Base-by-base conservation (phyloP, 2,113 vertebrate species). In the Hippocampus mohnikei region DNA sequence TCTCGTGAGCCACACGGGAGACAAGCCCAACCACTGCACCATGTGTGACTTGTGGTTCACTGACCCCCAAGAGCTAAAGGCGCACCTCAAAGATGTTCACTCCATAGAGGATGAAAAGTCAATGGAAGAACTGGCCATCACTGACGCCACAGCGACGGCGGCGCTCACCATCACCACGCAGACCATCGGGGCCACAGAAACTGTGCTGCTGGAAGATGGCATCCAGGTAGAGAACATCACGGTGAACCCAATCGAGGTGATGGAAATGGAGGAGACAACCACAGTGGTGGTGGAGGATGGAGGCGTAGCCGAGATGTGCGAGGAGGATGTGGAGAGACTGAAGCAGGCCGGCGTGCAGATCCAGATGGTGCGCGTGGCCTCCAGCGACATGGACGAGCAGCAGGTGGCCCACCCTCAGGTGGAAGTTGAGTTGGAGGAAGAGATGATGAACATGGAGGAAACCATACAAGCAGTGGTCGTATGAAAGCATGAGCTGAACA, bases 41-140 rank as follows among this genome's bases (percentile, higher is more conserved):
- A 60, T 98, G 23, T 99, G 97, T 78, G 97, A 98, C 83, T 84
- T 96, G 90, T 98, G 97, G 97, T 98, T 99, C 91, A 99, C 97
- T 77, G 93, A 95, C 85, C 90, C 95, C 62, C 93, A 90, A 61
- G 97, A 99, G 77, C 90, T 99, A 23, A 92, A 94, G 63, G 77
- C 84, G 52, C 97, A 98, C 82, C 92, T 98, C 53, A 93, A 91
- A 74, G 93, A 95, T 0, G 77, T 88, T 8, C 97, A 98, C 68
- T 92, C 90, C 76, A 90, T 95, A 61, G 90, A 93, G 67, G 94
- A 95, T 62, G 85, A 80, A 27, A 79, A 94, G 59, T 25, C 92
- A 2, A 46, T 86, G 0, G 85, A 90, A 1, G 94, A 98, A 76
- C 87, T 95, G 62, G 71, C 95, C 69, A 85, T 95, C 74, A 86